Evolutionary conservation across 1,140 invertebrate genomes (phyloP), one percentile per base, ranked within the genome.

Genomic region (Drosophila pallidifrons): DNA sequence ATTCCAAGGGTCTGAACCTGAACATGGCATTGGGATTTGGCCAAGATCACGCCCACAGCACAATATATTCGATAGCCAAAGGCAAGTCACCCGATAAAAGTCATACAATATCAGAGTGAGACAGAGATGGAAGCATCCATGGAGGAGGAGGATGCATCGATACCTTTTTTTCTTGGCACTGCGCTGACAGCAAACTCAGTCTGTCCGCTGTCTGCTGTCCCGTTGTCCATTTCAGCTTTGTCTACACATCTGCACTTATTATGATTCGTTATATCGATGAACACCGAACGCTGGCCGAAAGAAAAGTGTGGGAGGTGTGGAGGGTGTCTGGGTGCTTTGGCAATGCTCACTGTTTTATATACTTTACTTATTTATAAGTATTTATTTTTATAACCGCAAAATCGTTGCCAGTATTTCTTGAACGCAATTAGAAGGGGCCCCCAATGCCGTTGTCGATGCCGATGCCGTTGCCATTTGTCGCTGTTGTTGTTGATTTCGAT

Each of bases 351-450:
- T 63, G 55, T 46, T 52, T 72, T 64, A 71, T 69, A 78, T 70
- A 77, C 13, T 43, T 54, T 59, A 65, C 57, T 58, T 68, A 72
- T 71, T 65, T 68, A 81, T 85, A 75, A 71, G 75, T 70, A 74
- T 64, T 65, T 73, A 77, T 75, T 75, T 67, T 67, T 79, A 82
- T 75, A 71, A 52, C 46, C 64, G 59, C 73, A 75, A 89, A 83
- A 80, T 66, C 63, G 63, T 55, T 87, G 83, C 68, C 83, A 83
- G 63, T 73, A 66, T 69, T 82, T 87, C 79, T 88, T 88, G 73
- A 75, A 79, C 71, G 81, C 85, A 88, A 88, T 88, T 88, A 88
- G 76, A 71, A 77, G 83, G 77, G 75, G 76, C 61, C 60, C 76
- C 76, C 74, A 72, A 65, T 76, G 59, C 49, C 74, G 60, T 76